These are phyloP conservation scores for Strix aluco DNA, from an alignment of 2,113 vertebrate species.

Conservation along the genomic window DNA sequence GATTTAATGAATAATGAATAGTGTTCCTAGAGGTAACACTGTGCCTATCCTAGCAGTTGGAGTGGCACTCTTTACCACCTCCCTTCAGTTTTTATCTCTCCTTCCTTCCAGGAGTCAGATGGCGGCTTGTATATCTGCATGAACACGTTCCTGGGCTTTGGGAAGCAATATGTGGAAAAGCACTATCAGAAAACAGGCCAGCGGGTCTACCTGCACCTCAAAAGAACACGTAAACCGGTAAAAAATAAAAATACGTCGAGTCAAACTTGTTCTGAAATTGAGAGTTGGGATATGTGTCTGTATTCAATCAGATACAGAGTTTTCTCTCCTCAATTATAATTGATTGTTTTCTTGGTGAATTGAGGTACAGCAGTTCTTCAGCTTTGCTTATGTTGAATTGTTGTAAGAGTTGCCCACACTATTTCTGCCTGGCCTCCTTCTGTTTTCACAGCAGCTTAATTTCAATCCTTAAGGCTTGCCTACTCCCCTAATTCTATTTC, in stretches of 20 bases:
- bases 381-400: background rate
- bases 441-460: background rate
- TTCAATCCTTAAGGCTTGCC: background rate
- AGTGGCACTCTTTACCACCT: background rate
- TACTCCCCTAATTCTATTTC: background rate
- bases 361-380: background rate
- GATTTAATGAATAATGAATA: background rate
- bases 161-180: conserved; percentile 91
- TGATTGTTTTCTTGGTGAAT: background rate
- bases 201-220: conserved; percentile 92
- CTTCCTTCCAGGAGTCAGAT: conserved; percentile 86
- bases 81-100: background rate
- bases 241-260: accelerated
- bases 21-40: background rate
- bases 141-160: conserved; percentile 97
- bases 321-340: background rate
- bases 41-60: background rate
- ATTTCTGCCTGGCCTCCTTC: background rate
- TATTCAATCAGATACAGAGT: background rate
- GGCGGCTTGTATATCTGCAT: conserved; percentile 97
- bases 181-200: conserved; percentile 90
- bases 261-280: background rate
- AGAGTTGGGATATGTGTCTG: background rate
- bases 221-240: conserved; percentile 87
- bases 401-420: background rate